Base-by-base conservation (phyloP, 2,888 invertebrate species). In the Xylophagus ater region DNA sequence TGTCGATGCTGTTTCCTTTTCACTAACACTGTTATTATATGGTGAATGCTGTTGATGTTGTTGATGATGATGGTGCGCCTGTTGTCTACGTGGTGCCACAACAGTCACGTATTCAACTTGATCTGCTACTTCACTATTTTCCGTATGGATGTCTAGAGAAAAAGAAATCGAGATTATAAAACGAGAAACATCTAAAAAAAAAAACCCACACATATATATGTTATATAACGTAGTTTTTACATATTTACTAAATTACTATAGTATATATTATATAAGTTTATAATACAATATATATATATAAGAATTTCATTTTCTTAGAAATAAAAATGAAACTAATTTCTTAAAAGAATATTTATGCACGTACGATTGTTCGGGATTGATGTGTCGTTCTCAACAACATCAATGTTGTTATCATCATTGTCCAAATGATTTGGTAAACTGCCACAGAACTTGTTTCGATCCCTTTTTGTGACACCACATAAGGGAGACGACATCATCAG, bases 341-440 rank as follows among this genome's bases (percentile, higher is more conserved):
- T n/a, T n/a, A n/a, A n/a, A n/a, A n/a, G n/a, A n/a, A n/a, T n/a
- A n/a, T n/a, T n/a, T 31, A 23, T 31, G 17, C 40, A 40, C 40
- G 35, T 40, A 40, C 40, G 35, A 40, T 40, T 40, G 25, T 32
- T 26, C 31, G 32, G 32, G 26, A 25, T 24, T 7, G 26, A 32
- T 20, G 23, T 31, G 32, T 35, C 35, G 13, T 35, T 40, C 31
- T 34, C 35, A 10, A 40, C 32, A 30, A 26, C 14, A 26, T 13
- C 13, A 14, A 26, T 26, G 14, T 30, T 36, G 15, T 30, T 38
- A 31, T 39, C 35, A 40, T 49, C 50, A 12, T 40, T 34, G 42
- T 50, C 50, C 36, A 50, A 41, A 41, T 50, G 46, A 45, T 49
- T 50, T 20, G 50, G 50, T 26, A 50, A 37, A 43, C 49, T 49